Evolutionary conservation across 1,140 invertebrate genomes (phyloP), one percentile per base, ranked within the genome.

Genomic region (Drosophila trapezifrons): DNA sequence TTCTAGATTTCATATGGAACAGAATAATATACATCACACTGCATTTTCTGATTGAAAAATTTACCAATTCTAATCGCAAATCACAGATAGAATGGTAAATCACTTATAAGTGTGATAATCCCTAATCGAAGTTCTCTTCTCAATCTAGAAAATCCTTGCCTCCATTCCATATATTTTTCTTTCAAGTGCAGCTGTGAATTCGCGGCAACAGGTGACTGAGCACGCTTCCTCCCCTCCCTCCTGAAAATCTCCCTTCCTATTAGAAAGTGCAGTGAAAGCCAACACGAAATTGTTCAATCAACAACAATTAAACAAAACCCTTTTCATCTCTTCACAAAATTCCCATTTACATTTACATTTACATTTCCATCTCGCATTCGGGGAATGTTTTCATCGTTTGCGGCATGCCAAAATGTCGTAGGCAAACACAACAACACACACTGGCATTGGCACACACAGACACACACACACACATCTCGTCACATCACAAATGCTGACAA

Each of bases 261-360:
- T 86, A 81, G 83, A 86, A 86, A 86, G 83, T 87, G 76, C 83
- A 87, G 83, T 86, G 83, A 86, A 87, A 87, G 83, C 83, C 56
- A 76, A 46, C 32, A 66, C 62, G 45, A 47, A 80, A 78, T 58
- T 76, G 60, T 76, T 85, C 73, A 70, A 80, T 74, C 73, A 75
- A 79, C 49, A 84, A 85, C 77, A 85, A 85, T 86, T 85, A 67
- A 78, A 80, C 69, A 85, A 86, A 85, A 85, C 82, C 82, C 77
- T 85, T 84, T 85, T 77, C 77, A 84, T 76, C 38, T 60, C 37
- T n/a, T n/a, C 57, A 52, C 62, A 47, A 43, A 65, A 37, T 38
- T 17, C 65, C 47, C 49, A 67, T 67, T 67, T 67, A 38, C 49
- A 69, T 69, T 62, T 56, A 18, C 56, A 64, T 64, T 57, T 49